Conservation (phyloP, 1,140 invertebrate species). For the Condylostylus longicornis region DNA sequence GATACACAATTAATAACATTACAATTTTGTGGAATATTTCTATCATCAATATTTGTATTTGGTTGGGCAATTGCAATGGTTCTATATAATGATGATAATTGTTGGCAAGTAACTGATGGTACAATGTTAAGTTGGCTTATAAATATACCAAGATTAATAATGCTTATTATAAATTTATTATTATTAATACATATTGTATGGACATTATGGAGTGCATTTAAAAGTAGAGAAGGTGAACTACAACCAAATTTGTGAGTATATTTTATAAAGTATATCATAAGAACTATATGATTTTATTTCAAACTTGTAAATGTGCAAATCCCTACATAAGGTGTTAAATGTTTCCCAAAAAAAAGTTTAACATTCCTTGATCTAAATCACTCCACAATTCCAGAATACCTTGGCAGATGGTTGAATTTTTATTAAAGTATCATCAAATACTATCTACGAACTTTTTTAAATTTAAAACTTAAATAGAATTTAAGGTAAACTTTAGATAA, state of each 20-base stretch:
- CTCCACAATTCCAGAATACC: too few relatives aligned
- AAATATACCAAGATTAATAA: slow-evolving; percentile 36
- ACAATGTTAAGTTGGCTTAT: slow-evolving; percentile 37
- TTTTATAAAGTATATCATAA: neutral
- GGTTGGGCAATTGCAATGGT: slow-evolving; percentile 36
- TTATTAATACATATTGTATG: slow-evolving; percentile 38
- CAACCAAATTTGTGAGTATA: slow-evolving; percentile 27
- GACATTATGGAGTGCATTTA: slow-evolving; percentile 31
- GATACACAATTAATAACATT: neutral
- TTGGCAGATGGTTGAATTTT: too few relatives aligned
- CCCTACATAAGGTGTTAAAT: too few relatives aligned
- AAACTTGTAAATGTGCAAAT: too few relatives aligned
- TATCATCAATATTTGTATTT: slow-evolving; percentile 14
- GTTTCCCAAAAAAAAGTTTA: too few relatives aligned
- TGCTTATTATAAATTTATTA: slow-evolving; percentile 35
- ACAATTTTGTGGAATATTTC: neutral
- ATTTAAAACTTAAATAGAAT: too few relatives aligned
- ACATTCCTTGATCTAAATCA: too few relatives aligned
- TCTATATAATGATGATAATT: slow-evolving; percentile 32
- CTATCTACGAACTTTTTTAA: too few relatives aligned
- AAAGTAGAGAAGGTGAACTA: slow-evolving; percentile 36
- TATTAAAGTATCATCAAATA: too few relatives aligned
- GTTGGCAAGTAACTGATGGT: slow-evolving; percentile 38
- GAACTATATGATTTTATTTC: neutral
- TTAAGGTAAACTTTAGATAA: too few relatives aligned